Conservation (phyloP, 2,797 vertebrate genomes). For the Agapornis canus region DNA sequence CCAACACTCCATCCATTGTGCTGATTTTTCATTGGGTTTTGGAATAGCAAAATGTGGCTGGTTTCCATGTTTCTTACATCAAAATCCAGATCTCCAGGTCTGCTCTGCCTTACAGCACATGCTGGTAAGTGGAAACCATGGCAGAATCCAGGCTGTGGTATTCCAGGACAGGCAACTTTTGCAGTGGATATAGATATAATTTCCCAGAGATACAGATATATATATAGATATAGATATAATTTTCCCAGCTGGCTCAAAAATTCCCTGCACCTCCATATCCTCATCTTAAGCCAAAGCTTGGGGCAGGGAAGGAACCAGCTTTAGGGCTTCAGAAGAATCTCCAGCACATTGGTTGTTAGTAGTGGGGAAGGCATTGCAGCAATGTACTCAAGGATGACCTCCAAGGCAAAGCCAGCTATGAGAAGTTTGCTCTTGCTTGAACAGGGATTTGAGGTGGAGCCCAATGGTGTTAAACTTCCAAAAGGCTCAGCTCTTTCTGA, state of each 20-base stretch:
- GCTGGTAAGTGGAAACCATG: background rate
- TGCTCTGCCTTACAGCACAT: background rate
- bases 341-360: background rate
- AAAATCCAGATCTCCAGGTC: background rate
- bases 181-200: background rate
- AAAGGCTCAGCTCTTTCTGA: background rate
- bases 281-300: background rate
- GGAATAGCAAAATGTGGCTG: background rate
- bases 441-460: background rate
- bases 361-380: background rate
- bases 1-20: background rate
- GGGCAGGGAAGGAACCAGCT: rapidly evolving
- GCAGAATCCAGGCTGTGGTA: background rate
- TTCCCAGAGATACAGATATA: background rate
- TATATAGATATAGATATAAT: too few species aligned
- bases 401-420: background rate
- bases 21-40: background rate
- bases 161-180: background rate
- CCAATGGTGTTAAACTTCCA: background rate
- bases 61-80: background rate
- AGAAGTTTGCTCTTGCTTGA: background rate
- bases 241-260: background rate
- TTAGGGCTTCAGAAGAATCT: background rate
- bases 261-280: background rate
- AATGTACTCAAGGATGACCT: background rate